Evolutionary conservation across 2,888 invertebrate species (phyloP).

Genomic region (Clunio marinus): DNA sequence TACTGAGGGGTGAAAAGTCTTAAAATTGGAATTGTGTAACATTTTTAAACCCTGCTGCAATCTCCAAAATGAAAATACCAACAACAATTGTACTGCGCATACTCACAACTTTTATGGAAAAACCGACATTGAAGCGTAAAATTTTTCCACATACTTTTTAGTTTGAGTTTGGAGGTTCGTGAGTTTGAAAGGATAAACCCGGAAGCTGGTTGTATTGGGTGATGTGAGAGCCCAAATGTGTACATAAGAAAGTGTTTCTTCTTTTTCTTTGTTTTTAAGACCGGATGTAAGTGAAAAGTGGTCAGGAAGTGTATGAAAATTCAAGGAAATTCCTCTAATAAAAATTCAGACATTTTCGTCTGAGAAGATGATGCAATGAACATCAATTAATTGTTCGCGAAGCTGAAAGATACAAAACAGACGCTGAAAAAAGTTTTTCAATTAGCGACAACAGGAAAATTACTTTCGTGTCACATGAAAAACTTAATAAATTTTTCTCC

Average conservation of each 20-base stretch:
- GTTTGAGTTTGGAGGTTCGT: constrained; percentile 33
- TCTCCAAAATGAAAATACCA: too few species aligned
- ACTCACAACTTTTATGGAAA: neutral
- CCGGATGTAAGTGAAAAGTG: neutral
- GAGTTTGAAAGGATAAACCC: constrained; percentile 13
- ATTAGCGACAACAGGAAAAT: neutral
- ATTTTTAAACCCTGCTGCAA: too few species aligned
- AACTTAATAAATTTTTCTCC: too few species aligned
- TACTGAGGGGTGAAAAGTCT: too few species aligned
- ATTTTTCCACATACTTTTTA: constrained; percentile 6
- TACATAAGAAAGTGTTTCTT: constrained; percentile 19
- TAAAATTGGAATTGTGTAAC: too few species aligned
- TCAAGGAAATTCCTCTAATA: neutral
- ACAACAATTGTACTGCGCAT: constrained; percentile 25
- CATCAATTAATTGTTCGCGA: neutral
- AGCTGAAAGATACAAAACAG: neutral
- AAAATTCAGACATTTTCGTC: constrained; percentile 12
- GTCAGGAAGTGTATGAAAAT: constrained; percentile 7
- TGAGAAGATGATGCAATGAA: constrained; percentile 7
- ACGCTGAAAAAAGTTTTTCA: constrained; percentile 15
- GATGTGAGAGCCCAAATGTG: constrained; percentile 1
- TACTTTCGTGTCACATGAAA: constrained; percentile 8
- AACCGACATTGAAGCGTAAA: constrained; percentile 27
- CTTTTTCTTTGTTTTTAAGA: neutral
- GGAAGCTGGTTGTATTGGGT: neutral